These are phyloP conservation scores for Mastomys natalensis DNA, from an alignment of 2,113 vertebrate species.

Conservation along the genomic window DNA sequence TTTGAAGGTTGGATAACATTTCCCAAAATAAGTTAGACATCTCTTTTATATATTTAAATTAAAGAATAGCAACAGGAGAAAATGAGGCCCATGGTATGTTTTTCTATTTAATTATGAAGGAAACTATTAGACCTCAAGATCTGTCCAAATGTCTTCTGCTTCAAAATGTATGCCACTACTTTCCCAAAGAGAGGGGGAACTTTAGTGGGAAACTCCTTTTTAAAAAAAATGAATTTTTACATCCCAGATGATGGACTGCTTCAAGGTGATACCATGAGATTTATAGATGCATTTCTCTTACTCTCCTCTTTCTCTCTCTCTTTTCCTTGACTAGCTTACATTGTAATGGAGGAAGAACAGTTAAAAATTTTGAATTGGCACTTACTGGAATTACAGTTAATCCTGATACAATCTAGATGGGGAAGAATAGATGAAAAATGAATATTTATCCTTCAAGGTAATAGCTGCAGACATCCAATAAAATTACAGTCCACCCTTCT, in stretches of 20 bases:
- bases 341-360: slow-evolving; percentile 91
- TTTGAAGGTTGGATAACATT: slow-evolving; percentile 39
- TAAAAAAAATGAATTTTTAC: slow-evolving; percentile 88
- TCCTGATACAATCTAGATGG: slow-evolving; percentile 99
- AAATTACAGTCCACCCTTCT: slow-evolving; percentile 98
- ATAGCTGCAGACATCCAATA: slow-evolving; percentile 99
- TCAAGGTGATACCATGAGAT: slow-evolving; percentile 80
- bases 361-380: slow-evolving; percentile 97
- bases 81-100: not conserved
- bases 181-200: not conserved
- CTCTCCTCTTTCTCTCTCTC: not conserved
- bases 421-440: slow-evolving; percentile 99
- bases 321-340: slow-evolving; percentile 85
- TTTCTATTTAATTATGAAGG: slow-evolving; percentile 4
- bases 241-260: slow-evolving; percentile 84
- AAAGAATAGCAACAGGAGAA: slow-evolving; percentile 26
- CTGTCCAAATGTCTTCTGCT: not conserved
- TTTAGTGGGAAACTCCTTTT: not conserved
- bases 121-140: not conserved
- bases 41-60: not conserved
- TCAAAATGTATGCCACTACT: not conserved
- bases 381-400: slow-evolving; percentile 99
- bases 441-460: slow-evolving; percentile 99
- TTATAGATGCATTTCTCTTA: slow-evolving; percentile 76
- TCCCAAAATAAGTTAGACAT: not conserved